Conservation (phyloP, 2,113 vertebrate species). For the Excalfactoria chinensis region DNA sequence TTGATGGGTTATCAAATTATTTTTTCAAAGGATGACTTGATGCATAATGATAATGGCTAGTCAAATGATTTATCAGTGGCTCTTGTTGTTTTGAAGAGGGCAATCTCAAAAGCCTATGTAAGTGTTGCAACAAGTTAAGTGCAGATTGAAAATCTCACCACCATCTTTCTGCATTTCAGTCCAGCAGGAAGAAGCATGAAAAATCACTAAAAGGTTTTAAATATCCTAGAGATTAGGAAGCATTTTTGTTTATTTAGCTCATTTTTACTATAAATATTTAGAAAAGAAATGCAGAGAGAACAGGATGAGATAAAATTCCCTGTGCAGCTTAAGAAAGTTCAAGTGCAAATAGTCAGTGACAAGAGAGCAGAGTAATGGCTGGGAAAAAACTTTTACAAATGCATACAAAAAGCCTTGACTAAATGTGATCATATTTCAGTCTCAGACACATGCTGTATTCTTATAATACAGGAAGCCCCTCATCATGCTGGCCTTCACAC, state of each 20-base stretch:
- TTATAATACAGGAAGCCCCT: conserved; percentile 1
- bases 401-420: neutral
- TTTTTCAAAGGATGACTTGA: conserved; percentile 8
- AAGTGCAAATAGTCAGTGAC: neutral
- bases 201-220: conserved; percentile 20
- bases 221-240: neutral
- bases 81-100: neutral
- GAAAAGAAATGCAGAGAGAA: neutral
- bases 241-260: conserved; percentile 27
- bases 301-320: conserved; percentile 49
- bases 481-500: conserved; percentile 7
- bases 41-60: neutral
- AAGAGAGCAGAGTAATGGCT: conserved; percentile 19
- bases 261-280: conserved; percentile 60
- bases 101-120: neutral
- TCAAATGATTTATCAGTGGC: neutral
- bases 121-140: neutral
- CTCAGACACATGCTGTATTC: neutral
- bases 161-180: neutral
- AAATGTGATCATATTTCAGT: conserved; percentile 14
- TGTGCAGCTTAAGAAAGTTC: neutral
- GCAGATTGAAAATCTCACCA: neutral
- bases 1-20: conserved; percentile 29
- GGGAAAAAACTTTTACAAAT: neutral
- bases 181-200: neutral